Conservation (phyloP, 2,797 vertebrate species). For the Arremon brunneinucha region DNA sequence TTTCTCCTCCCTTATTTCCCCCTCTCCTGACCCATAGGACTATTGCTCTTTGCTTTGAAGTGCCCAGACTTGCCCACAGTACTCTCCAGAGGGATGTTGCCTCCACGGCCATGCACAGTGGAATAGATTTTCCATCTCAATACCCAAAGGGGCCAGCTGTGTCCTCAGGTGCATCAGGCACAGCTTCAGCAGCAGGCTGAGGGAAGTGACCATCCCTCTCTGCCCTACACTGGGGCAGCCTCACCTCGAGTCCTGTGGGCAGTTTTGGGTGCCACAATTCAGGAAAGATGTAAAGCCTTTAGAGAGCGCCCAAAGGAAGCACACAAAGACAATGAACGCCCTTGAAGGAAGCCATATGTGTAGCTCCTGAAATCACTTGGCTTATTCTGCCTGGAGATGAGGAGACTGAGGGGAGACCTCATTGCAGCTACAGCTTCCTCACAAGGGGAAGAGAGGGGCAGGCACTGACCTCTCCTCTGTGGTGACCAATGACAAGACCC, state of each 20-base stretch:
- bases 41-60: background rate
- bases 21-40: background rate
- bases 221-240: background rate
- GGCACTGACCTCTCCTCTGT: background rate
- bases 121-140: background rate
- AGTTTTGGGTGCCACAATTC: background rate
- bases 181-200: fast-evolving
- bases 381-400: background rate
- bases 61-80: background rate
- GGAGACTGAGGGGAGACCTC: background rate
- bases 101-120: fast-evolving
- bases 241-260: background rate
- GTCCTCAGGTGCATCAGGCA: background rate
- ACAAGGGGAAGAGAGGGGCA: background rate
- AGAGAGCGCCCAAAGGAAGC: background rate
- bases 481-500: background rate
- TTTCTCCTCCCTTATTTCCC: background rate
- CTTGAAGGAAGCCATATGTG: background rate
- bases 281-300: background rate
- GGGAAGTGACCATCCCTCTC: background rate
- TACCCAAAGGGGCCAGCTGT: background rate
- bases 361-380: fast-evolving
- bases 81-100: background rate
- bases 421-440: background rate
- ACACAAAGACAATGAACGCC: background rate